Evolutionary conservation across 2,888 invertebrate species (phyloP), one percentile per base, ranked within the genome.

Genomic region (Macroteleia sp.): DNA sequence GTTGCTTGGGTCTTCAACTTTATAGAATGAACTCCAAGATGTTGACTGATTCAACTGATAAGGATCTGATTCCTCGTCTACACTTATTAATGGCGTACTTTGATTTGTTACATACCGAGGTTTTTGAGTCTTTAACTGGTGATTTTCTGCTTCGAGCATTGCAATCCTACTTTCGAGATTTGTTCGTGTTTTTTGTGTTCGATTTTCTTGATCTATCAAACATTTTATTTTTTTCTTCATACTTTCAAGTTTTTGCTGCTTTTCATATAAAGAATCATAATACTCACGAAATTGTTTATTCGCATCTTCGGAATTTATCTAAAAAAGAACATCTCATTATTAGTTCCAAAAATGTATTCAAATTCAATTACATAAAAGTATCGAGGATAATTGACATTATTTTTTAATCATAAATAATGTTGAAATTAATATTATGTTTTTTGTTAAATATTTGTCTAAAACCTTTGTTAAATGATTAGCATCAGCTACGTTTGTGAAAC

Each of bases 131-230:
- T 42, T 50, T 17, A 76, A 12, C 3, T 77, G 83, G 41, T 79
- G 85, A 25, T 85, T 85, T n/a, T 93, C 92, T 62, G 93, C 88
- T 81, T 94, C 93, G 0, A 94, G 90, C 46, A 93, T 92, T 0
- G 93, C 94, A 19, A 94, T 94, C 69, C 93, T 93, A 81, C 92
- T 92, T 83, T 94, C 94, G 70, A 93, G 92, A 0, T 93, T 92
- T 30, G 93, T 94, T 2, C 94, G 92, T 84, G 94, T 93, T 77
- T 92, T 93, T 82, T 94, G 94, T 4, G 93, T 92, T 10, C 93
- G 92, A 32, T 92, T 89, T 82, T 94, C 93, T 79, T 94, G 94
- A 74, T 93, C 93, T 80, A 93, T 93, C 82, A 94, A 87, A 39
- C 93, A 92, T 50, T 93, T 87, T 54, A 94, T 93, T 32, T 93